A percentile compares a stretch with the other conserved stretches of the same genome.
phyloP scores from a whole-genome alignment of 2,888 invertebrate genomes.

The Heliconius ethilla region DNA sequence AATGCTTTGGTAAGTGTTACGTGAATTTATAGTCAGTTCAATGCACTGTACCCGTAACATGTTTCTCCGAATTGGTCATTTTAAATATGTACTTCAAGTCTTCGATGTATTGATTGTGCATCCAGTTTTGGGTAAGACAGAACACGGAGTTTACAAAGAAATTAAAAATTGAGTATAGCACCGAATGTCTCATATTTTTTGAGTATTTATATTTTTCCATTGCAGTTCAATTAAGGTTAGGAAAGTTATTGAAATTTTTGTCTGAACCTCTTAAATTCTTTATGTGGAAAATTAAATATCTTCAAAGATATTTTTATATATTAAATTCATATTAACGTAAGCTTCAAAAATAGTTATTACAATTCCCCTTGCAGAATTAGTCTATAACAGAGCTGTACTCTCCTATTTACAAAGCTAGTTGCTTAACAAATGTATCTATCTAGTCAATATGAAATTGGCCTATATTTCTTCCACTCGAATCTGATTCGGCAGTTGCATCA shows the following conservation, averaged over 20 bases:
- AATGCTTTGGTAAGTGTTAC: slow-evolving; percentile 32
- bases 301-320: neutral
- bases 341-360: neutral
- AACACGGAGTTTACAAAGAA: slow-evolving; percentile 1
- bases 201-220: neutral
- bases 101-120: slow-evolving; percentile 11
- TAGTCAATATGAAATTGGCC: slow-evolving; percentile 50
- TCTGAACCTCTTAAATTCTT: neutral
- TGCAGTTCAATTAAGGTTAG: neutral
- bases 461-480: slow-evolving; percentile 53
- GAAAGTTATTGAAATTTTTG: neutral
- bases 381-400: neutral
- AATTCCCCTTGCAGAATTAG: neutral
- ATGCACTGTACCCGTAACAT: slow-evolving; percentile 36
- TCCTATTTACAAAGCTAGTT: neutral
- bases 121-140: slow-evolving; percentile 15
- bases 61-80: slow-evolving; percentile 39
- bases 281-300: neutral
- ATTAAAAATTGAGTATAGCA: neutral
- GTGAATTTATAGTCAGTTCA: slow-evolving; percentile 38
- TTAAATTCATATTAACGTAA: neutral
- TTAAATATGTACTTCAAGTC: slow-evolving; percentile 25
- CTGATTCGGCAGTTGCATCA: slow-evolving; percentile 64
- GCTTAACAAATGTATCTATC: slow-evolving; percentile 30
- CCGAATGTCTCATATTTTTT: neutral